Evolutionary conservation across 2,888 invertebrate species (phyloP), one percentile per base, ranked within the genome.

Genomic region (Prenolepis imparis): DNA sequence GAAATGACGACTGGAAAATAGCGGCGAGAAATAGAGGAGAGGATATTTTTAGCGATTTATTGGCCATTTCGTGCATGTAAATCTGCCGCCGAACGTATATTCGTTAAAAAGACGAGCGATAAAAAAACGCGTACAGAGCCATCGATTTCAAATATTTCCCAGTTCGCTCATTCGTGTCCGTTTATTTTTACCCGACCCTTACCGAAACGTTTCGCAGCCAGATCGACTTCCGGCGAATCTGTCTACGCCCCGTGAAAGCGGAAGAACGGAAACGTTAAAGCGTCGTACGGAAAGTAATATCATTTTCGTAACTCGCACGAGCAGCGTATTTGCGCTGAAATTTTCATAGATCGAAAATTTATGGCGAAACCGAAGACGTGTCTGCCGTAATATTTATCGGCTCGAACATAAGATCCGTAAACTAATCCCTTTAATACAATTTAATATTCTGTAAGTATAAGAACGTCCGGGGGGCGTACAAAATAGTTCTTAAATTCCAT

Each of bases 31-130:
- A 86, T 82, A 72, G 83, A 73, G 80, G 74, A 41, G 64, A 74
- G 86, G 85, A 89, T 90, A 90, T 90, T 90, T 88, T 82, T 78
- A 57, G 67, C 87, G 88, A 90, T 90, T 90, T 90, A 90, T 90
- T 88, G 89, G 87, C 84, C 87, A 84, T 86, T 87, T 83, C 77
- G 86, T 64, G 72, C 87, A 86, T 90, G 89, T 87, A 90, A 90
- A 90, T 90, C 83, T 81, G 84, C 32, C 81, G 81, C 48, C 64
- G 59, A 82, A 73, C 44, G 78, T 70, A 86, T 86, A 86, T 86
- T 88, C 85, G 78, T 32, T 82, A 68, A 83, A 83, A 86, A 75
- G 66, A 64, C 36, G 77, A 36, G 72, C 73, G 73, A 44, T 63
- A 64, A 73, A 82, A 82, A 70, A 78, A 78, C 74, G 78, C 70